Evolutionary conservation across 2,113 vertebrate species (phyloP), one percentile per base, ranked within the genome.

Genomic region (Cyprinodon tularosa): DNA sequence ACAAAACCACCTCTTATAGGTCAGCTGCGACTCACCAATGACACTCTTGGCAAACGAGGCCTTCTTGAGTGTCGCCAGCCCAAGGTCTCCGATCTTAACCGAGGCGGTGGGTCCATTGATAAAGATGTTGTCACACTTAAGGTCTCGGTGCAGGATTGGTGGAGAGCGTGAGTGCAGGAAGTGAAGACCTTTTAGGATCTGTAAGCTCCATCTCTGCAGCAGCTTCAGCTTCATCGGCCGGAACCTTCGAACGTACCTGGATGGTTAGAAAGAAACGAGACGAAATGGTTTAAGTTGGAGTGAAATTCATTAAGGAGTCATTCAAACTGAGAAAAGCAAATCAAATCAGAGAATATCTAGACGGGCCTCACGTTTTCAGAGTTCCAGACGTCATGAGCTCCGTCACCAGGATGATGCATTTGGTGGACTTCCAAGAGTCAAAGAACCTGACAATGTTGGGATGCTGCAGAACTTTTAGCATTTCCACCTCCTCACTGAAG

Each of bases 391-490:
- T 99, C 97, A 99, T 98, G 76, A 98, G 96, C 86, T 98, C 97
- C 0, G 98, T 99, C 81, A 99, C 95, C 86, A 99, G 94, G 81
- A 98, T 94, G 39, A 96, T 98, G 93, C 95, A 96, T 85, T 96
- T 95, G 84, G 96, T 95, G 0, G 95, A 95, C 85, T 99, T 98
- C 96, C 97, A 99, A 9, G 97, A 98, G 91, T 99, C 97, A 0
- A 96, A 97, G 94, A 99, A 99, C 37, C 98, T 96, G 29, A 99
- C 97, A 0, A 99, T 99, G 94, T 99, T 98, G 12, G 98, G 98
- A 71, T 99, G 98, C 91, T 98, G 97, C 70, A 99, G 94, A 5
- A 92, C 95, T 82, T 99, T 99, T 83, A 98, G 94, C 96, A 99
- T 99, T 90, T 97, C 96, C 89, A 97, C 97, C 88, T 99, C 97